Base-by-base conservation (phyloP, 2,888 invertebrate genomes). In the Reticulitermes lucifugus region DNA sequence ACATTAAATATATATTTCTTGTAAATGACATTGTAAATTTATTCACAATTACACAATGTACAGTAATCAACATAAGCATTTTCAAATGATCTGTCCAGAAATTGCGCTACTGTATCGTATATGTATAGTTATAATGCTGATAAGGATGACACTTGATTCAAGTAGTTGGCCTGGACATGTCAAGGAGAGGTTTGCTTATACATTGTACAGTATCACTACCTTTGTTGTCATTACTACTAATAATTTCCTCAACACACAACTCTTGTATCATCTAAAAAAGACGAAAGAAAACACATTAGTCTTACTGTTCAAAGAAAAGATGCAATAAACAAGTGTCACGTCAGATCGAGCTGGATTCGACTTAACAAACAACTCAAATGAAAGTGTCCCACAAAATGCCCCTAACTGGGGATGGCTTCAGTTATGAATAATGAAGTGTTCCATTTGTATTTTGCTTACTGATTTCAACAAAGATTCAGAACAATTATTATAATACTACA, bases 21-120 rank as follows among this genome's bases (percentile, higher is more conserved):
- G 86, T 85, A 87, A 87, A 88, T 87, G 87, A 88, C 87, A 87
- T 87, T 87, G 86, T 88, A 88, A 88, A 88, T 87, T 87, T 88
- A 88, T 87, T 87, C 88, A 88, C 88, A 88, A 86, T 87, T 87
- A 88, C 88, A 88, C 88, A 88, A 88, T 88, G 86, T 88, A 88
- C 88, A 88, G 87, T 87, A 85, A 88, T 87, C 85, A 86, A 85
- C n/a, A 65, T 86, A 86, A 87, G 86, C 84, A 86, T 84, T 84
- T 87, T 86, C 77, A 87, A 87, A 87, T 86, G 80, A 87, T 85
- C 81, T 79, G 84, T 87, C 86, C 84, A 85, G 84, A 85, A 87
- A 84, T 83, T 35, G 86, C 83, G 83, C 83, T 86, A 85, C 82
- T 86, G 86, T 84, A 81, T 73, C 46, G 71, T 81, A 70, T 85